Evolutionary conservation across 2,888 invertebrate genomes (phyloP).

Genomic region (Drosophila mulleri): DNA sequence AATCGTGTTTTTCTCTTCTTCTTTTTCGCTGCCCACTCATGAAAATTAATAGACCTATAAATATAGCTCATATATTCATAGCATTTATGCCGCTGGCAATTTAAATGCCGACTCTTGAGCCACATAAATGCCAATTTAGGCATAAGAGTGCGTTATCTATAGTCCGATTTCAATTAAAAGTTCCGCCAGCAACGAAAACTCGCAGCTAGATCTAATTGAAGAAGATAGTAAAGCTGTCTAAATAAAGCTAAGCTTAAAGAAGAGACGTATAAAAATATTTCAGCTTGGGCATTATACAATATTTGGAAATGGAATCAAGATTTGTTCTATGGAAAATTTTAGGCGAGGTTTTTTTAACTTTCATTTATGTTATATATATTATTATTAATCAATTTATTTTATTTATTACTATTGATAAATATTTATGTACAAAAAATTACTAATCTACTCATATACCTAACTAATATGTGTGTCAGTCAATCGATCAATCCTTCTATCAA

Average conservation of each 20-base stretch:
- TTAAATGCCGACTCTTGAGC: conserved; percentile 40
- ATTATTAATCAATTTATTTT: too few relatives aligned
- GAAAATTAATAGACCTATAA: conserved; percentile 58
- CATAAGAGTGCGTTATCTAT: conserved; percentile 50
- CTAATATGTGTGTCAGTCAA: too few relatives aligned
- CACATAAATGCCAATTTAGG: conserved; percentile 61
- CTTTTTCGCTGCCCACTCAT: conserved; percentile 9
- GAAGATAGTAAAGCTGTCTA: conserved; percentile 10
- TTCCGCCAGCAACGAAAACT: conserved; percentile 50
- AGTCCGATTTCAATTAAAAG: conserved; percentile 65
- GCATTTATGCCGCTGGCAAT: conserved; percentile 31
- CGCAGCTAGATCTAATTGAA: conserved; percentile 35
- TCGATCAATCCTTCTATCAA: too few relatives aligned
- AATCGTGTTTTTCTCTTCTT: conserved; percentile 1
- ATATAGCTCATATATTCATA: conserved; percentile 37
- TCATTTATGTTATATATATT: too few relatives aligned
- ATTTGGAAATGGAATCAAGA: not conserved
- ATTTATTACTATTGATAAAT: too few relatives aligned
- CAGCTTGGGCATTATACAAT: not conserved
- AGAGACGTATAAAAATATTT: not conserved
- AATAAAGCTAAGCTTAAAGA: not conserved
- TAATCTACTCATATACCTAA: too few relatives aligned
- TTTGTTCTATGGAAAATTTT: not conserved
- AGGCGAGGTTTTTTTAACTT: not conserved
- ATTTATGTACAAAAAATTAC: too few relatives aligned